These are phyloP conservation scores for Diceros bicornis DNA, from an alignment of 2,797 vertebrate species.

Conservation along the genomic window DNA sequence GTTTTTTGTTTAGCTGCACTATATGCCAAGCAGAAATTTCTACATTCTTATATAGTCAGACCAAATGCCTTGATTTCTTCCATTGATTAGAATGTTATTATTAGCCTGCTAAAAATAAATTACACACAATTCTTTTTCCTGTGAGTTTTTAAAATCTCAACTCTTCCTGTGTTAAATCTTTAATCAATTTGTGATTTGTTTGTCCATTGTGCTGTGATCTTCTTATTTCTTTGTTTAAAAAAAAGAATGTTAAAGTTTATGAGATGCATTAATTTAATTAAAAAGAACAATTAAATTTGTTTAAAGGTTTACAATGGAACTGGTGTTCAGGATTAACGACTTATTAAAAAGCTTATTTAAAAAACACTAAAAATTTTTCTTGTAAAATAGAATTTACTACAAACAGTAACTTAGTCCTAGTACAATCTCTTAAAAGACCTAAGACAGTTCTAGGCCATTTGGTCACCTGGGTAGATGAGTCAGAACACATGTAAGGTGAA, in stretches of 20 bases:
- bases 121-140: background rate
- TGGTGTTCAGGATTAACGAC: background rate
- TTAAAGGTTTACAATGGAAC: background rate
- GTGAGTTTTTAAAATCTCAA: constrained; percentile 28
- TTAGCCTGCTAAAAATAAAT: background rate
- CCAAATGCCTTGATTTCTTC: background rate
- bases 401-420: background rate
- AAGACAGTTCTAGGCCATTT: background rate
- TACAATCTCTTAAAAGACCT: background rate
- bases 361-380: background rate
- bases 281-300: background rate
- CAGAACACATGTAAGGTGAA: background rate
- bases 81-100: background rate
- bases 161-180: background rate
- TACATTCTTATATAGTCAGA: background rate
- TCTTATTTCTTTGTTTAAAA: constrained; percentile 7
- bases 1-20: background rate
- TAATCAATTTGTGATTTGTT: background rate
- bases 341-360: constrained; percentile 42
- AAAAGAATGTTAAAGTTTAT: background rate
- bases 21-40: background rate
- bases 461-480: background rate
- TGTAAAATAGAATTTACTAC: constrained; percentile 8
- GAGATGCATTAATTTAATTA: constrained; percentile 11
- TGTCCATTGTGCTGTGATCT: background rate